Evolutionary conservation across 2,888 invertebrate species (phyloP), one percentile per base, ranked within the genome.

Genomic region (Altica lythri): DNA sequence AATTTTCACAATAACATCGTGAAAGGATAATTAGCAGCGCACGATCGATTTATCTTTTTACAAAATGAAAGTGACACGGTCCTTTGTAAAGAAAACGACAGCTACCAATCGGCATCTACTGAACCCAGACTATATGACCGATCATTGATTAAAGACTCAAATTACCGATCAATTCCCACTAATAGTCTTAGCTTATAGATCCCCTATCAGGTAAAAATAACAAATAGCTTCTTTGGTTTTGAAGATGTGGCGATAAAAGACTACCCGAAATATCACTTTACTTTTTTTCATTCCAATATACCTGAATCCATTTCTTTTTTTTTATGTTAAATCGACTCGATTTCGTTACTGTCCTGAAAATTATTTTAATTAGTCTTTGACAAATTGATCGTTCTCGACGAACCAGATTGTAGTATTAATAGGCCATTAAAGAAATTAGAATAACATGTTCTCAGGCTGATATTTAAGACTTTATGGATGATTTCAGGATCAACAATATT

Each of bases 141-240:
- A 60, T 57, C 55, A 66, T 66, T 67, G 67, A 68, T 68, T 67
- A 67, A 68, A 66, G 67, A 67, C 68, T 72, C 71, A 70, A 72
- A 72, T 74, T 74, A 74, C 72, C 71, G 66, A 71, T 72, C 72
- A 72, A 72, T 73, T 72, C 71, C 69, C 68, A 69, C 74, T 74
- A 75, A 75, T 73, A 75, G 74, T 68, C 68, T 68, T 65, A 69
- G 69, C 71, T 71, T 71, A 72, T 72, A 69, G 72, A 71, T 68
- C 68, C 63, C 61, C 64, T 70, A 72, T 71, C 72, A 68, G 68
- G 63, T 69, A 68, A 73, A 54, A 72, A 72, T 74, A 75, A 76
- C 75, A 76, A 74, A 75, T 75, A 74, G 75, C 72, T 71, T 68
- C 67, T 57, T 68, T 66, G 67, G 63, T 63, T 61, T 53, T 59